These are phyloP conservation scores for Chascanopsetta lugubris DNA, from an alignment of 2,113 vertebrate species.

Conservation along the genomic window DNA sequence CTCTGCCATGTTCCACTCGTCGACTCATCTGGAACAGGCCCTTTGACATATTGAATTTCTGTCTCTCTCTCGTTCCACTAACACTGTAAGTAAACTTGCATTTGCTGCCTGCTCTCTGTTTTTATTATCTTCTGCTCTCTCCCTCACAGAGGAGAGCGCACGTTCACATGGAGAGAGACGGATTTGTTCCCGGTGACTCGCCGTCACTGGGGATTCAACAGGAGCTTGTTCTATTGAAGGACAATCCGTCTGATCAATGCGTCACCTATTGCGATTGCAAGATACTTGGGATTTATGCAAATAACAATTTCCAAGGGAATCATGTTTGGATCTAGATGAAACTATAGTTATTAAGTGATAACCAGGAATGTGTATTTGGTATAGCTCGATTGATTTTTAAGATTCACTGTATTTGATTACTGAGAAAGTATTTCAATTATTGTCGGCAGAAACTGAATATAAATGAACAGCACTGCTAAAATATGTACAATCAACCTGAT, in stretches of 20 bases:
- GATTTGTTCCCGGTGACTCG: conserved; percentile 16
- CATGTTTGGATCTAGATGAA: too few species aligned
- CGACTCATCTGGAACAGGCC: conserved; percentile 15
- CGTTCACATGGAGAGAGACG: not conserved
- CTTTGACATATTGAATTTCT: conserved; percentile 41
- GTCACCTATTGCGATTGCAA: conserved; percentile 10
- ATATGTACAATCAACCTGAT: not conserved
- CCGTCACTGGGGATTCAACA: conserved; percentile 27
- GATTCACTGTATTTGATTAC: too few species aligned
- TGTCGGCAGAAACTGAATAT: too few species aligned
- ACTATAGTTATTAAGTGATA: too few species aligned
- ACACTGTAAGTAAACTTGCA: not conserved
- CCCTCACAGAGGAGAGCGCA: conserved; percentile 2
- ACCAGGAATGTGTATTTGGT: too few species aligned
- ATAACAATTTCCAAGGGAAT: too few species aligned
- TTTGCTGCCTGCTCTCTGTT: not conserved
- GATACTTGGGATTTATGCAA: conserved; percentile 1
- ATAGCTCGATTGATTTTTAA: too few species aligned
- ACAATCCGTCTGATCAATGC: conserved; percentile 14
- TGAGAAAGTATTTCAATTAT: too few species aligned
- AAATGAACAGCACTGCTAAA: too few species aligned
- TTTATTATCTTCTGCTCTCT: not conserved
- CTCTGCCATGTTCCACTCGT: conserved; percentile 16
- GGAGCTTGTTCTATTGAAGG: conserved; percentile 22
- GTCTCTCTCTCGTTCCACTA: conserved; percentile 5